phyloP scores from a whole-genome alignment of 2,113 vertebrate species.

The Urocynchramus pylzowi region DNA sequence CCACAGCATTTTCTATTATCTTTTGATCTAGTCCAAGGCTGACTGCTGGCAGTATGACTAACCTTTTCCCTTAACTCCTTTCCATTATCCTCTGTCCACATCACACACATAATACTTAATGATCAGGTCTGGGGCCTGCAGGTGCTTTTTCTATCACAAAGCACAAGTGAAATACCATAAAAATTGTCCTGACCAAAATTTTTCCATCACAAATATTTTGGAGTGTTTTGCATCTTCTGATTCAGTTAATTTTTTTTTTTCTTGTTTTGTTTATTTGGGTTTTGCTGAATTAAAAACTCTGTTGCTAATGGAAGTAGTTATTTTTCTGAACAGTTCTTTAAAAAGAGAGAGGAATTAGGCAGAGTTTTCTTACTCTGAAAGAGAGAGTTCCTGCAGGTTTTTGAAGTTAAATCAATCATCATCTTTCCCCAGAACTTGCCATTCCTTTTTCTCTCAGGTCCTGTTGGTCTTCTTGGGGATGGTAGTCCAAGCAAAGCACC shows the following conservation, averaged over 20 bases:
- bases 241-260: background rate
- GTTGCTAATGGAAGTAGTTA: background rate
- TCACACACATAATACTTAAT: too few species aligned
- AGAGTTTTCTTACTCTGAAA: background rate
- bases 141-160: background rate
- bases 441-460: background rate
- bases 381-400: background rate
- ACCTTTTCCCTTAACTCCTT: background rate
- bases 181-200: background rate
- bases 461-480: background rate
- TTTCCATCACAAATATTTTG: background rate
- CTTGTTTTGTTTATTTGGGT: background rate
- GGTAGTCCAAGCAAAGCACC: background rate
- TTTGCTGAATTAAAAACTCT: background rate
- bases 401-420: background rate
- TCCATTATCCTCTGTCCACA: background rate
- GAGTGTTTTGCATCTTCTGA: background rate
- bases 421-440: background rate
- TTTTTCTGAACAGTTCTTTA: background rate
- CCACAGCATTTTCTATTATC: background rate
- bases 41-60: background rate
- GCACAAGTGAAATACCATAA: rapidly evolving
- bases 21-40: background rate
- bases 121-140: background rate
- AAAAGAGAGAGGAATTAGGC: background rate